Evolutionary conservation across 2,888 invertebrate species (phyloP).

Genomic region (Meta bourneti): DNA sequence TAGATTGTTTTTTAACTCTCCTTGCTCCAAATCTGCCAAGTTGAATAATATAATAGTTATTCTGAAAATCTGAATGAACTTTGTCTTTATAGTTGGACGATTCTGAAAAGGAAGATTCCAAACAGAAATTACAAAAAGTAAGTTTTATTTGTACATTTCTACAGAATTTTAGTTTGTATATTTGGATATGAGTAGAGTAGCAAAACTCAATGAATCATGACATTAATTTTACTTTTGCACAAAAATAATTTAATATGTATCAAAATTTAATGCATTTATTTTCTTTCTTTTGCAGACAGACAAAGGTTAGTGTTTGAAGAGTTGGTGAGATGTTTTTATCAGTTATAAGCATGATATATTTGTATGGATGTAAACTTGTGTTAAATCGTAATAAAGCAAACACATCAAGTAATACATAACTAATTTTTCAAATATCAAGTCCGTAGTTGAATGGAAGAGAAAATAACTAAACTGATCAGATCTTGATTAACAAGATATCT

Average conservation of each 20-base stretch:
- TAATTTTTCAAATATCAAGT: too few species aligned
- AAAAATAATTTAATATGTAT: background rate
- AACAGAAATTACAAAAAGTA: conserved; percentile 73
- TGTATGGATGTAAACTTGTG: background rate
- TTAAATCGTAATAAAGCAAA: background rate
- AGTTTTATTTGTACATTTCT: background rate
- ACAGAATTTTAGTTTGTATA: background rate
- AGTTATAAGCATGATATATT: background rate
- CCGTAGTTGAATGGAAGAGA: background rate
- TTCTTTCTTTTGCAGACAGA: conserved; percentile 69
- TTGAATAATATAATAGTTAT: too few species aligned
- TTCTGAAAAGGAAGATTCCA: conserved; percentile 66
- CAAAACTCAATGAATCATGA: too few species aligned
- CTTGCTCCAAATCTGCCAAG: too few species aligned
- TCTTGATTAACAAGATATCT: too few species aligned
- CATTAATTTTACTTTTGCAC: background rate
- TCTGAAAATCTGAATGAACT: background rate
- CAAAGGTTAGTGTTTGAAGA: conserved; percentile 58
- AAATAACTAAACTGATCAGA: too few species aligned
- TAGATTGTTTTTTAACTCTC: too few species aligned
- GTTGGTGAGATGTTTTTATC: conserved; percentile 31
- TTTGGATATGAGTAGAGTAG: too few species aligned
- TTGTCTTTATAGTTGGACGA: conserved; percentile 61
- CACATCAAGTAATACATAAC: too few species aligned
- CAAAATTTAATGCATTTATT: conserved; percentile 11